Percentiles rank a stretch among this genome's conserved stretches.
These are phyloP conservation scores for Varroa destructor DNA, from an alignment of 1,140 invertebrate species.

Conservation along the genomic window DNA sequence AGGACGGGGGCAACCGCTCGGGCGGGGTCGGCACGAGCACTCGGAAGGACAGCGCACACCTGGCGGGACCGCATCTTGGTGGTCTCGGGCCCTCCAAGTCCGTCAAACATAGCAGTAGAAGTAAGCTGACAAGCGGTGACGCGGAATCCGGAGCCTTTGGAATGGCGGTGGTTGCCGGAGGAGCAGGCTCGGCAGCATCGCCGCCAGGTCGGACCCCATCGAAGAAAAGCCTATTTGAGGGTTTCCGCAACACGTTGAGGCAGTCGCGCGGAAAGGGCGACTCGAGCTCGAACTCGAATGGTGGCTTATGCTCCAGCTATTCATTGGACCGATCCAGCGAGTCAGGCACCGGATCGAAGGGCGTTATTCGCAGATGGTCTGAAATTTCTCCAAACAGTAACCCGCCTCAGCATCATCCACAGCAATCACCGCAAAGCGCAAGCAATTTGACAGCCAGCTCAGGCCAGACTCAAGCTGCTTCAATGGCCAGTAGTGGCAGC, in stretches of 20 bases:
- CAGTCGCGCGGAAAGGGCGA: constrained; percentile 13
- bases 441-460: too few species aligned
- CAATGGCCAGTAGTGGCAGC: too few species aligned
- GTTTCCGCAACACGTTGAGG: constrained; percentile 16
- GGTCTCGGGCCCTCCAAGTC: constrained; percentile 15
- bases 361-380: constrained; percentile 26
- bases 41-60: neutral
- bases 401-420: neutral
- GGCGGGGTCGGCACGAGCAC: neutral
- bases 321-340: constrained; percentile 14
- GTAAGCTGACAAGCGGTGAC: constrained; percentile 1
- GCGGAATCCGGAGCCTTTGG: neutral
- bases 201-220: constrained; percentile 6
- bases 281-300: neutral
- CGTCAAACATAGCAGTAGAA: constrained; percentile 22
- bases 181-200: neutral
- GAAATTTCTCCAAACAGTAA: constrained; percentile 15
- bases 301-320: constrained; percentile 15
- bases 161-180: neutral
- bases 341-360: constrained; percentile 4
- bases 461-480: too few species aligned
- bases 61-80: too few species aligned
- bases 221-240: constrained; percentile 21
- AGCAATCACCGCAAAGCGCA: too few species aligned
- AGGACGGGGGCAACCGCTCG: neutral